Evolutionary conservation across 2,888 invertebrate species (phyloP).

Genomic region (Drosophila ustulata): DNA sequence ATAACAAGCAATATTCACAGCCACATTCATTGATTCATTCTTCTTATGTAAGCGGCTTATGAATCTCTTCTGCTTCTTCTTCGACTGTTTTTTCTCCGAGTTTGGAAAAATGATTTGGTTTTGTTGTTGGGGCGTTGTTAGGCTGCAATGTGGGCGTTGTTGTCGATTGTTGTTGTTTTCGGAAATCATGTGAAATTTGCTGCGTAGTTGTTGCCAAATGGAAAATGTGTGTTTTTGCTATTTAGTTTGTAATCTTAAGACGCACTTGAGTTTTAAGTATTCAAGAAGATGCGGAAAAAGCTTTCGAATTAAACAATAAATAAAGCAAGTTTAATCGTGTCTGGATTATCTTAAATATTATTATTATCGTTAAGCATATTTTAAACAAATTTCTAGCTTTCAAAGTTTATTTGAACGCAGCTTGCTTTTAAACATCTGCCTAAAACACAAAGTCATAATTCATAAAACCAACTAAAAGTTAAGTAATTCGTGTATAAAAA

Average conservation of each 20-base stretch:
- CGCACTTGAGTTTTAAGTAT: neutral
- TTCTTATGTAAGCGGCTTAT: slow-evolving; percentile 73
- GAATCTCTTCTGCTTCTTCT: slow-evolving; percentile 7
- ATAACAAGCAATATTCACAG: slow-evolving; percentile 50
- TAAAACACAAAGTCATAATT: no score
- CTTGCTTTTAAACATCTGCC: no score
- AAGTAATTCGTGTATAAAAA: slow-evolving; percentile 8
- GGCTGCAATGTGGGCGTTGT: slow-evolving; percentile 48
- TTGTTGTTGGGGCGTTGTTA: slow-evolving; percentile 56
- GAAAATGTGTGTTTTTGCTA: slow-evolving; percentile 45
- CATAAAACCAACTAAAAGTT: neutral
- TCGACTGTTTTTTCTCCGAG: slow-evolving; percentile 29
- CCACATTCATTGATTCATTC: slow-evolving; percentile 45
- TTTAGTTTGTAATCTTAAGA: slow-evolving; percentile 17
- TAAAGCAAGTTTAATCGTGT: no score
- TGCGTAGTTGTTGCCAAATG: slow-evolving; percentile 53
- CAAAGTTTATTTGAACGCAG: no score
- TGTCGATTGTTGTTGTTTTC: slow-evolving; percentile 8
- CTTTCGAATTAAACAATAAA: no score
- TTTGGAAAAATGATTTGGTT: slow-evolving; percentile 51
- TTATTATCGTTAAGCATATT: no score
- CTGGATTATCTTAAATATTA: no score
- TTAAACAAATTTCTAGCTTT: no score
- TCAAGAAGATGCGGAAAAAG: no score
- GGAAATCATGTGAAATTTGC: slow-evolving; percentile 46